These are phyloP conservation scores for Sitophilus oryzae DNA, from an alignment of 1,140 invertebrate species.

Conservation along the genomic window DNA sequence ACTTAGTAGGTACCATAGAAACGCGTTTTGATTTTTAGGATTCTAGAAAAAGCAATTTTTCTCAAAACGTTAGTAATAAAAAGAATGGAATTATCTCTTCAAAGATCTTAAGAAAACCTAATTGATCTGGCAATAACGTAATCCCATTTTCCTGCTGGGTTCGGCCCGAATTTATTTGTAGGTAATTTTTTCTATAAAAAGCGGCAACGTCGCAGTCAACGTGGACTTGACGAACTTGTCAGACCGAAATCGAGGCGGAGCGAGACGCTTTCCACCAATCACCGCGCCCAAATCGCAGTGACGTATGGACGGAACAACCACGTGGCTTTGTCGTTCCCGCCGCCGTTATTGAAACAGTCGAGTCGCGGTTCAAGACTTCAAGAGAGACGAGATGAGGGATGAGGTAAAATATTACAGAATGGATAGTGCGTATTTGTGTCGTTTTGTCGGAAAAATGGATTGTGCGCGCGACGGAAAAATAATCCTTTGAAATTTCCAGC, in stretches of 20 bases:
- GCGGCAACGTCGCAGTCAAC: slow-evolving; percentile 4
- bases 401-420: slow-evolving; percentile 7
- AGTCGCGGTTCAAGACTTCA: slow-evolving; percentile 4
- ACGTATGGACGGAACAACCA: slow-evolving; percentile 3
- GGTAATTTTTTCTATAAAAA: background rate
- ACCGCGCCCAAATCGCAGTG: background rate
- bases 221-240: slow-evolving; percentile 6
- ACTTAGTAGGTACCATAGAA: too few relatives aligned
- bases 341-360: slow-evolving; percentile 3
- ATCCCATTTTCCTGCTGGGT: background rate
- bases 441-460: slow-evolving; percentile 3
- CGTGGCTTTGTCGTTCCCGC: slow-evolving; percentile 1
- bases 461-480: slow-evolving; percentile 5
- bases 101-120: too few relatives aligned
- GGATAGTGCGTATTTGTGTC: slow-evolving; percentile 9
- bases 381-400: slow-evolving; percentile 9
- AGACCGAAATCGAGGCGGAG: background rate
- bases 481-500: background rate
- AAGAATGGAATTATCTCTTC: too few relatives aligned
- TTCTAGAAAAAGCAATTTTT: too few relatives aligned
- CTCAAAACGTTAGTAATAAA: too few relatives aligned
- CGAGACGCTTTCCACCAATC: background rate
- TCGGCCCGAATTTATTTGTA: background rate
- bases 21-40: too few relatives aligned
- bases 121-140: too few relatives aligned